Conservation (phyloP, 2,797 vertebrate species). For the Cercopithecus petaurista region DNA sequence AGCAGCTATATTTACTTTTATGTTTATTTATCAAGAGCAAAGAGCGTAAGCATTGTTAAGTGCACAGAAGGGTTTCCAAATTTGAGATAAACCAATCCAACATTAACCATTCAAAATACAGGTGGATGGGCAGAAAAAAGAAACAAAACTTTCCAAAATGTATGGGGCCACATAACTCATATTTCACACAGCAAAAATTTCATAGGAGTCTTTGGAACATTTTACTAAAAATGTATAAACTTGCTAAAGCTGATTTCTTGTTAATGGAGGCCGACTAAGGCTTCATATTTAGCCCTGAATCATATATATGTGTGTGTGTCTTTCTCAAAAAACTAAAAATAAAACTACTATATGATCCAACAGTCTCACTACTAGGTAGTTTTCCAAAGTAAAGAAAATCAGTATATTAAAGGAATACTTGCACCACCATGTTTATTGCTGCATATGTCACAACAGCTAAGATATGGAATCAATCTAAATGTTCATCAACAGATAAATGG, state of each 20-base stretch:
- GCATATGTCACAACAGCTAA: no score
- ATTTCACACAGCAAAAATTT: not conserved
- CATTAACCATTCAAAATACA: not conserved
- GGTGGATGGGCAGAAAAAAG: not conserved
- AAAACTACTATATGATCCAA: not conserved
- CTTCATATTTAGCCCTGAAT: not conserved
- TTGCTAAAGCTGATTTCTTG: not conserved
- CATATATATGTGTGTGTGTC: not conserved
- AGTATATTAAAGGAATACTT: not conserved
- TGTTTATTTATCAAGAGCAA: slow-evolving; percentile 35
- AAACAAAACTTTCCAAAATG: not conserved
- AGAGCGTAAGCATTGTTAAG: not conserved
- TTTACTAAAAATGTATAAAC: not conserved
- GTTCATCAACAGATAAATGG: no score
- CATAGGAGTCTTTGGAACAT: not conserved
- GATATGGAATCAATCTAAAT: no score
- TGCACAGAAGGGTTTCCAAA: not conserved
- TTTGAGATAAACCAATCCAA: not conserved
- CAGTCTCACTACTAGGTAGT: not conserved
- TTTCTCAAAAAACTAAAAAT: not conserved
- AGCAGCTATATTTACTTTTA: not conserved
- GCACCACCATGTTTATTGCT: not conserved
- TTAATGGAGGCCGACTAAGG: not conserved
- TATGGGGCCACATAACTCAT: not conserved
- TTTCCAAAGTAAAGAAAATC: not conserved